Percentiles rank a stretch among this genome's conserved stretches.
phyloP scores from a whole-genome alignment of 2,888 invertebrate species.

The Antheraea yamamai region DNA sequence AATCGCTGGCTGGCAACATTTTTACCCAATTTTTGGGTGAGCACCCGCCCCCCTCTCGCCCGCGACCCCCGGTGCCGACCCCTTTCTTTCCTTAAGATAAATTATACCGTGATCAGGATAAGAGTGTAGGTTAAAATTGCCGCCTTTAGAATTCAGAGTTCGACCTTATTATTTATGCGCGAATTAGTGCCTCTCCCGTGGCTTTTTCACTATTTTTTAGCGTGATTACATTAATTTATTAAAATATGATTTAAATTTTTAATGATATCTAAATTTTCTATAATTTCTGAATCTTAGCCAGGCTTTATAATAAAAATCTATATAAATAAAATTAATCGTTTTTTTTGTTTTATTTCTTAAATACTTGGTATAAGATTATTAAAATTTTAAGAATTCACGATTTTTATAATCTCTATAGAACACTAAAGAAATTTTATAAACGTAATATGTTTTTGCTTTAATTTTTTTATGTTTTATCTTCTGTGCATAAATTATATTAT shows the following conservation, averaged over 20 bases:
- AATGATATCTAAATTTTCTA: background rate
- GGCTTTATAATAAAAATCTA: too few species aligned
- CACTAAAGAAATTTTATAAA: too few species aligned
- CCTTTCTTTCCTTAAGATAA: slow-evolving; percentile 83
- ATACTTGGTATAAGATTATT: too few species aligned
- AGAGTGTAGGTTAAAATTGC: slow-evolving; percentile 82
- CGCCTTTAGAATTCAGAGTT: slow-evolving; percentile 79
- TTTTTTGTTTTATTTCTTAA: too few species aligned
- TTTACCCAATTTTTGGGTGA: slow-evolving; percentile 81
- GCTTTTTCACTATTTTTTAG: slow-evolving; percentile 40
- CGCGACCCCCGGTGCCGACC: slow-evolving; percentile 61
- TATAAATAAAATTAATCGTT: too few species aligned
- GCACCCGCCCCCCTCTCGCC: slow-evolving; percentile 49
- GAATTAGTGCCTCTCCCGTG: slow-evolving; percentile 59
- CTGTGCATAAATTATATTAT: too few species aligned
- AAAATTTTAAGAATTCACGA: too few species aligned
- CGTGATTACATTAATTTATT: slow-evolving; percentile 22
- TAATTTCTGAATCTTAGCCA: background rate
- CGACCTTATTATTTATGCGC: slow-evolving; percentile 74
- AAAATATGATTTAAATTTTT: background rate
- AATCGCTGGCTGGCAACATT: slow-evolving; percentile 82
- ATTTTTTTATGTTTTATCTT: too few species aligned
- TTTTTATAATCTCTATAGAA: too few species aligned
- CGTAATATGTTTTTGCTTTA: too few species aligned
- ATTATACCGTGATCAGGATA: slow-evolving; percentile 81